phyloP scores from a whole-genome alignment of 1,140 invertebrate species.

The Zaprionus nigranus region DNA sequence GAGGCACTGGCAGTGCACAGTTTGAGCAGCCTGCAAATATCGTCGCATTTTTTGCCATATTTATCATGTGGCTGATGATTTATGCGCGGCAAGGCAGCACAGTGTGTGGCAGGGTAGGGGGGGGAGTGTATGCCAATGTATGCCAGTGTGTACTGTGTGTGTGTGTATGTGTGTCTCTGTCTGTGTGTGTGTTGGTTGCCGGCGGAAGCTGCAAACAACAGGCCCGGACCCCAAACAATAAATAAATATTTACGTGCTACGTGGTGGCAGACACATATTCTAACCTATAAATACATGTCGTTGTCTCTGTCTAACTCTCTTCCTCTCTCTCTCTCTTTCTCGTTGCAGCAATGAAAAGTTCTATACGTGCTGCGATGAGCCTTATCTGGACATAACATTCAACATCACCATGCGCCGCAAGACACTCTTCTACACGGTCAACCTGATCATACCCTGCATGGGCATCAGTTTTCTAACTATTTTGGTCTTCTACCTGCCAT shows the following conservation, averaged over 20 bases:
- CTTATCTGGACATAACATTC: conserved; percentile 99
- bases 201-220: conserved; percentile 43
- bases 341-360: conserved; percentile 94
- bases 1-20: conserved; percentile 31
- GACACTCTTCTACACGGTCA: conserved; percentile 98
- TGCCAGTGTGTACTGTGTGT: conserved; percentile 17
- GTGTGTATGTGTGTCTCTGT: conserved; percentile 10
- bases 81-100: no score
- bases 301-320: neutral
- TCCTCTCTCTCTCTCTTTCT: conserved; percentile 25
- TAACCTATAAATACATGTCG: conserved; percentile 21
- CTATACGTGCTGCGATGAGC: conserved; percentile 98
- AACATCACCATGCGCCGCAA: conserved; percentile 99
- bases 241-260: conserved; percentile 60
- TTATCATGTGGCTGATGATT: conserved; percentile 67
- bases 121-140: conserved; percentile 6
- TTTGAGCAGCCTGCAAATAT: conserved; percentile 44
- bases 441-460: conserved; percentile 98
- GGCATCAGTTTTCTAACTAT: conserved; percentile 99
- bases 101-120: conserved; percentile 1
- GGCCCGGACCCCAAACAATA: conserved; percentile 40
- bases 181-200: conserved; percentile 33
- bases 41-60: conserved; percentile 60
- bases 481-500: conserved; percentile 99
- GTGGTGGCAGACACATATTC: conserved; percentile 29